These are phyloP conservation scores for Serrognathus titanus DNA, from an alignment of 2,888 invertebrate genomes.

Conservation along the genomic window DNA sequence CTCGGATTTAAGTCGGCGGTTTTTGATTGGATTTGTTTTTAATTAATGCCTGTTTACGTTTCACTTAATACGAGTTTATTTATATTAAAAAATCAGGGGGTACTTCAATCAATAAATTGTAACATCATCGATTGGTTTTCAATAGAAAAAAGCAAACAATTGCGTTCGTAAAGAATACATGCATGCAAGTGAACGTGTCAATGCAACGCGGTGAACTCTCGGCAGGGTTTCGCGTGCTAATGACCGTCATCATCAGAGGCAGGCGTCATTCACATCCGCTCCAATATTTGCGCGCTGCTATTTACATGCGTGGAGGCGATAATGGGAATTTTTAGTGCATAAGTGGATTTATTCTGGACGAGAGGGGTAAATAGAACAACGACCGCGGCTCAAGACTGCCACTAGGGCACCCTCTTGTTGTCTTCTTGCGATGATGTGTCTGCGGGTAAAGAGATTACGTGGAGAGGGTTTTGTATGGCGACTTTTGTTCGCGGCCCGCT, in stretches of 20 bases:
- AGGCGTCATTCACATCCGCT: slow-evolving; percentile 33
- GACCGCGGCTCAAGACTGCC: slow-evolving; percentile 28
- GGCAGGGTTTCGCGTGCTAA: slow-evolving; percentile 31
- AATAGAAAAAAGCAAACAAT: not conserved
- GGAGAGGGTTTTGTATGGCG: slow-evolving; percentile 27
- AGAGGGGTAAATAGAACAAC: slow-evolving; percentile 31
- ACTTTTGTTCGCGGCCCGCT: slow-evolving; percentile 17
- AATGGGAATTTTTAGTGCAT: slow-evolving; percentile 45
- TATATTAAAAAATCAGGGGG: not conserved
- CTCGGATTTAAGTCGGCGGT: slow-evolving; percentile 25
- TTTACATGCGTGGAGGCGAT: slow-evolving; percentile 42
- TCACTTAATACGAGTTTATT: slow-evolving; percentile 20
- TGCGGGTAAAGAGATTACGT: slow-evolving; percentile 31
- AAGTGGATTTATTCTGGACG: slow-evolving; percentile 44
- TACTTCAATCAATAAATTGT: not conserved
- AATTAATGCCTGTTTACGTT: slow-evolving; percentile 35
- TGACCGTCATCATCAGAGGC: slow-evolving; percentile 28
- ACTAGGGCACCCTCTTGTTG: slow-evolving; percentile 41
- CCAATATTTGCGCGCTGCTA: slow-evolving; percentile 38
- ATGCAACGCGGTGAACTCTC: slow-evolving; percentile 22
- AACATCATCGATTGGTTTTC: too few relatives aligned
- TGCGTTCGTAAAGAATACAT: not conserved
- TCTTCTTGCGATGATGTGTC: slow-evolving; percentile 43
- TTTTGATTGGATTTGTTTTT: slow-evolving; percentile 36
- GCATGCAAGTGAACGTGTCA: slow-evolving; percentile 22